Percentiles rank a stretch among this genome's conserved stretches.
phyloP scores from a whole-genome alignment of 2,797 vertebrate species.

The Anguilla marmorata region DNA sequence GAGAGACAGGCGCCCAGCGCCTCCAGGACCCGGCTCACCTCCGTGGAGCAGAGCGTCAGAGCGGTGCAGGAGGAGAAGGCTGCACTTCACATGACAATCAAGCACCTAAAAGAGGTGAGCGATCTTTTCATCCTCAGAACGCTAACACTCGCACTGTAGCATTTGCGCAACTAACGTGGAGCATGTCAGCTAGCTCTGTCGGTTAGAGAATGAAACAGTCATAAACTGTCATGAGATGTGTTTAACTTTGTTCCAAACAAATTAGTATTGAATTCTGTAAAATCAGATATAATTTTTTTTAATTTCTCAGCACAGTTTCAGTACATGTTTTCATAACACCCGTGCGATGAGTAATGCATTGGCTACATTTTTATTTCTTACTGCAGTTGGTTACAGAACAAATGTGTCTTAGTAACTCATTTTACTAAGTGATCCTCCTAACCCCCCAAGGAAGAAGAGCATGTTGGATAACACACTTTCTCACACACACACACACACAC shows the following conservation, averaged over 20 bases:
- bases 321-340: not conserved
- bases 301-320: not conserved
- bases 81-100: not conserved
- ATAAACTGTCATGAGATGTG: not conserved
- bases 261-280: not conserved
- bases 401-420: not conserved
- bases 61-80: conserved; percentile 4
- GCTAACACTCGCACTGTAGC: not conserved
- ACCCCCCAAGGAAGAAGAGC: not conserved
- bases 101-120: conserved; percentile 32
- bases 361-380: not conserved
- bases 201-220: no score
- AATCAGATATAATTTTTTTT: not conserved
- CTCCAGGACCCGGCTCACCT: not conserved
- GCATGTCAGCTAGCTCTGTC: not conserved
- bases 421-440: not conserved
- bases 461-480: not conserved
- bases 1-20: not conserved
- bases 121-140: not conserved
- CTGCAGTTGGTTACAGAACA: not conserved
- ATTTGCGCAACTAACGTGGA: not conserved
- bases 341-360: not conserved
- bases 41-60: conserved; percentile 22
- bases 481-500: no score
- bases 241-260: not conserved